A percentile compares a stretch with the other conserved stretches of the same genome.
Conservation (phyloP, 1,140 invertebrate genomes). For the Caerostris darwini region DNA sequence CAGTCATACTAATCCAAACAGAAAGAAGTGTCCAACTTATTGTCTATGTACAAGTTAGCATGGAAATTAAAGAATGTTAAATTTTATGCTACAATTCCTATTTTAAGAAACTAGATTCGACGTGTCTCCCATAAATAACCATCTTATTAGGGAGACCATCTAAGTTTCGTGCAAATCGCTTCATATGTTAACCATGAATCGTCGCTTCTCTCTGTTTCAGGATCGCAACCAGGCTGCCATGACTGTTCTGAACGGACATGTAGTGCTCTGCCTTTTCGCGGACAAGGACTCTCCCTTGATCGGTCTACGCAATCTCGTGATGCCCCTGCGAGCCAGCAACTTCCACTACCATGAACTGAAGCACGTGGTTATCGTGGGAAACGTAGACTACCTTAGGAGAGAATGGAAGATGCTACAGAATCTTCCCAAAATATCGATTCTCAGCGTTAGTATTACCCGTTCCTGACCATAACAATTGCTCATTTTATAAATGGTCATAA, state of each 20-base stretch:
- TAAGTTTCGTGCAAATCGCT: too few relatives aligned
- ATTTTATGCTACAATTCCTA: too few relatives aligned
- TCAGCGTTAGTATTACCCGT: slow-evolving; percentile 86
- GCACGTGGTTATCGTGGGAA: slow-evolving; percentile 99
- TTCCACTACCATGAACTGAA: slow-evolving; percentile 99
- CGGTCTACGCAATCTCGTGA: slow-evolving; percentile 95
- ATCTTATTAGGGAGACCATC: too few relatives aligned
- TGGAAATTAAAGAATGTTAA: too few relatives aligned
- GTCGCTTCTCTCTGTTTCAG: slow-evolving; percentile 83
- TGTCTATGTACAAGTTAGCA: too few relatives aligned
- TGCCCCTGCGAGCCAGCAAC: slow-evolving; percentile 98
- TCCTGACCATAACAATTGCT: background rate
- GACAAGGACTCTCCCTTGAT: slow-evolving; percentile 99
- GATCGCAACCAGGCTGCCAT: slow-evolving; percentile 98
- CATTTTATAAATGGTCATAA: too few relatives aligned
- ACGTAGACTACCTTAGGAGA: slow-evolving; percentile 96
- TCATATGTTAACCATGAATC: too few relatives aligned
- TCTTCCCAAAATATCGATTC: slow-evolving; percentile 98
- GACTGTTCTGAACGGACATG: slow-evolving; percentile 98
- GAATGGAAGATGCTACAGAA: slow-evolving; percentile 99
- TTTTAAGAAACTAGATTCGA: too few relatives aligned
- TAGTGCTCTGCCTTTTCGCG: slow-evolving; percentile 98
- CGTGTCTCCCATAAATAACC: too few relatives aligned
- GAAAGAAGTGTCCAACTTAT: too few relatives aligned
- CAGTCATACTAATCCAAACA: too few relatives aligned